Conservation (phyloP, 2,797 vertebrate genomes). For the Catostomus latipinnis region DNA sequence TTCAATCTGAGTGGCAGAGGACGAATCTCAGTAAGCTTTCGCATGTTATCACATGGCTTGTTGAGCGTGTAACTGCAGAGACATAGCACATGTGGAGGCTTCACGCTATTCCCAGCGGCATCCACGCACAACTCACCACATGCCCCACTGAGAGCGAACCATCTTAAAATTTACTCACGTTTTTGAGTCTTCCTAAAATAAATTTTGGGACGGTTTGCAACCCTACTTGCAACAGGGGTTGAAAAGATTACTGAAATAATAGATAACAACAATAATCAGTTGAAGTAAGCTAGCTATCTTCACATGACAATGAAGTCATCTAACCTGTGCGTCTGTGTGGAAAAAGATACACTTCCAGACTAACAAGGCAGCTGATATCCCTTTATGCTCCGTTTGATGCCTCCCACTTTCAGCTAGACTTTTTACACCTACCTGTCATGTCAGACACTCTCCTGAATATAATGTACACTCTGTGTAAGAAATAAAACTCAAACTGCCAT, state of each 20-base stretch:
- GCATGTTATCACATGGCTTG: no score
- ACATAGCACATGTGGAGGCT: no score
- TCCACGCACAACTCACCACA: no score
- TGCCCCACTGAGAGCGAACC: no score
- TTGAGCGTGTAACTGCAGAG: no score
- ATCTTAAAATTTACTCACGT: no score
- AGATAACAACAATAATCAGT: neutral
- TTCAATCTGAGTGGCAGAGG: no score
- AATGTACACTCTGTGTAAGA: neutral
- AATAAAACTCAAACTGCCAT: conserved; percentile 20
- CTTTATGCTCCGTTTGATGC: conserved; percentile 6
- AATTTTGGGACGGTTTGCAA: no score
- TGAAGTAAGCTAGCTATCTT: neutral
- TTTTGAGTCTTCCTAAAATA: no score
- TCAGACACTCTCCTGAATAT: conserved; percentile 8
- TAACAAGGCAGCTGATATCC: neutral
- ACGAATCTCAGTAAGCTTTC: no score
- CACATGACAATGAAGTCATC: neutral
- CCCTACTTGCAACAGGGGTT: no score
- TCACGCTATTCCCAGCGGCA: no score
- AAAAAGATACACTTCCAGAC: conserved; percentile 2
- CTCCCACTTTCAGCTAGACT: neutral
- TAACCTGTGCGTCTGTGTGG: neutral
- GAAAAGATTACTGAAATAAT: neutral
- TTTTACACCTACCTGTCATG: neutral